phyloP scores from a whole-genome alignment of 2,797 vertebrate genomes.

The Rhyacichthys aspro region DNA sequence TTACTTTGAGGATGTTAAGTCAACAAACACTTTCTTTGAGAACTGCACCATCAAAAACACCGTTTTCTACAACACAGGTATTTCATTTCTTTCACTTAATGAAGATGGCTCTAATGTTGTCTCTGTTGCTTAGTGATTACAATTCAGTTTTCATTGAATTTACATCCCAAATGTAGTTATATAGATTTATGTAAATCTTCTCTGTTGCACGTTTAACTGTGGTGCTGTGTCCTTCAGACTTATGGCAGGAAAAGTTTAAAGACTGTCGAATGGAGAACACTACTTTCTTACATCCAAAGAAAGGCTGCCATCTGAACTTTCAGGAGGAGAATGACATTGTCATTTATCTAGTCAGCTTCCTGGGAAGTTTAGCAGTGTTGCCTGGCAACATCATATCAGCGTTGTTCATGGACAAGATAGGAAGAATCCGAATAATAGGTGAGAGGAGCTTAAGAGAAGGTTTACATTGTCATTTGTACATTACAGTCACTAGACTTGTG shows the following conservation, averaged over 20 bases:
- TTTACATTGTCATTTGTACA: not conserved
- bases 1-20: slow-evolving; percentile 93
- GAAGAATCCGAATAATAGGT: slow-evolving; percentile 96
- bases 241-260: slow-evolving; percentile 92
- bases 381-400: slow-evolving; percentile 97
- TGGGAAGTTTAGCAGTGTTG: slow-evolving; percentile 92
- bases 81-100: not conserved
- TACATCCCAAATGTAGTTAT: too few species aligned
- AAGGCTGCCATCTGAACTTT: slow-evolving; percentile 94
- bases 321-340: slow-evolving; percentile 95
- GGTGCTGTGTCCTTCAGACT: slow-evolving; percentile 75
- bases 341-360: slow-evolving; percentile 96
- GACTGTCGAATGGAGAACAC: slow-evolving; percentile 88
- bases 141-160: not conserved
- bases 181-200: too few species aligned
- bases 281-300: slow-evolving; percentile 87
- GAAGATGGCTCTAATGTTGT: not conserved
- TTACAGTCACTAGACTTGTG: not conserved
- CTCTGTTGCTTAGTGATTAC: not conserved
- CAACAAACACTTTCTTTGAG: slow-evolving; percentile 93
- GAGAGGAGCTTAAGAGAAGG: slow-evolving; percentile 54
- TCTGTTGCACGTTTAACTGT: not conserved
- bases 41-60: slow-evolving; percentile 94
- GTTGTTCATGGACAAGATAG: slow-evolving; percentile 95
- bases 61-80: slow-evolving; percentile 93